Percentiles rank a stretch among this genome's conserved stretches.
Conservation (phyloP, 2,888 invertebrate species). For the Bombylius discolor region DNA sequence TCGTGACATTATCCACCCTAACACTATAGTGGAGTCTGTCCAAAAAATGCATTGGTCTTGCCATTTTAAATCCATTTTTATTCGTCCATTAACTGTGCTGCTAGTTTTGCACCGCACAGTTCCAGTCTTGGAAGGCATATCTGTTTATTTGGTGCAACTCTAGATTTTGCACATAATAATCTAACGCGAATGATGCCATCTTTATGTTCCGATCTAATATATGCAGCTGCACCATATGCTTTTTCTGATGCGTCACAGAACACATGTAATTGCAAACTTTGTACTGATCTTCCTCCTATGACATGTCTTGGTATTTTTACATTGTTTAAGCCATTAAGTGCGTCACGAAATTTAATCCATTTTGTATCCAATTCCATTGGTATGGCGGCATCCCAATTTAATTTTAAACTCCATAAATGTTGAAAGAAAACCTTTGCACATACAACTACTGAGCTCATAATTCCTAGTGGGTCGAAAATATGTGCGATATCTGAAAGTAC, state of each 20-base stretch:
- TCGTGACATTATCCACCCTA: not conserved
- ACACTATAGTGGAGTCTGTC: not conserved
- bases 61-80: not conserved
- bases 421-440: not conserved
- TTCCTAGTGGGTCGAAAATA: not conserved
- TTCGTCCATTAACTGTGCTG: not conserved
- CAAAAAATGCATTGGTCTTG: not conserved
- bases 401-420: not conserved
- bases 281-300: not conserved
- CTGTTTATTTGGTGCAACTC: not conserved
- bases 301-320: not conserved
- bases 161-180: not conserved
- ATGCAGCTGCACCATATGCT: conserved; percentile 16
- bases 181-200: not conserved
- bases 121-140: not conserved
- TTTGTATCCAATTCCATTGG: not conserved
- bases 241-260: conserved; percentile 8
- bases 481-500: not conserved
- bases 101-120: not conserved
- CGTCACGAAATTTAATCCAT: not conserved
- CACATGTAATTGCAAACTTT: conserved; percentile 14
- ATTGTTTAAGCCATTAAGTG: not conserved
- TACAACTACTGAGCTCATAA: not conserved
- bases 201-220: conserved; percentile 2
- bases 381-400: not conserved